A percentile compares a stretch with the other conserved stretches of the same genome.
These are phyloP conservation scores for Prunella fulvescens DNA, from an alignment of 2,113 vertebrate genomes.

Conservation along the genomic window DNA sequence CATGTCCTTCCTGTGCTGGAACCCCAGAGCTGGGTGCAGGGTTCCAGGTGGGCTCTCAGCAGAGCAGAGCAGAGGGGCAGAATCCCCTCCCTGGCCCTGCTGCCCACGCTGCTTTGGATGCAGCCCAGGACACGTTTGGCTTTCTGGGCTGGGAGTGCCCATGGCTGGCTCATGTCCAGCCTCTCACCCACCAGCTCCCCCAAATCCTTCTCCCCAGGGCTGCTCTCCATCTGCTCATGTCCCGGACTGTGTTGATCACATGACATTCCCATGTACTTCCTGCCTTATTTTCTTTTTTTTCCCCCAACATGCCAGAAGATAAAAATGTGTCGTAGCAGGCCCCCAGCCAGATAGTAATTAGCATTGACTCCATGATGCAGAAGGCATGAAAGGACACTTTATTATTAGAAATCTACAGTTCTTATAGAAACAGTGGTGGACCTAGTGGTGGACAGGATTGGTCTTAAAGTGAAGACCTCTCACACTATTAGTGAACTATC, in stretches of 20 bases:
- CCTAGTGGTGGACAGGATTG: too few species aligned
- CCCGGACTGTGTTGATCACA: not conserved
- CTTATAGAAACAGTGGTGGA: too few species aligned
- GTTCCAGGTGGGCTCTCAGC: not conserved
- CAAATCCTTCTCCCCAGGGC: fast-evolving
- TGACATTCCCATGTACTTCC: not conserved
- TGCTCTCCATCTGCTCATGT: fast-evolving
- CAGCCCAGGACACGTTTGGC: not conserved
- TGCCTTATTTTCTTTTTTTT: not conserved
- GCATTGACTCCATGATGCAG: too few species aligned
- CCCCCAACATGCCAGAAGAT: constrained; percentile 60
- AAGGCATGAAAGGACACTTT: too few species aligned
- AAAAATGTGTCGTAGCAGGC: not conserved
- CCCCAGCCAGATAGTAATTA: too few species aligned
- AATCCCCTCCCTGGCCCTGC: not conserved
- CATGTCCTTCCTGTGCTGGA: not conserved
- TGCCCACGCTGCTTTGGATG: not conserved
- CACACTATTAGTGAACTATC: too few species aligned
- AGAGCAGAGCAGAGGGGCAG: not conserved
- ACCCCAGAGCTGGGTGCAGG: not conserved
- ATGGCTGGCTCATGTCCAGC: not conserved
- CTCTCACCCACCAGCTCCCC: not conserved
- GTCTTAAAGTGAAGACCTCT: too few species aligned
- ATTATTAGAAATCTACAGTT: too few species aligned
- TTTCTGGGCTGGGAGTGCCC: not conserved